Base-by-base conservation (phyloP, 92 coral and sea anemone species). In the Hydrozoanthus gracilis region DNA sequence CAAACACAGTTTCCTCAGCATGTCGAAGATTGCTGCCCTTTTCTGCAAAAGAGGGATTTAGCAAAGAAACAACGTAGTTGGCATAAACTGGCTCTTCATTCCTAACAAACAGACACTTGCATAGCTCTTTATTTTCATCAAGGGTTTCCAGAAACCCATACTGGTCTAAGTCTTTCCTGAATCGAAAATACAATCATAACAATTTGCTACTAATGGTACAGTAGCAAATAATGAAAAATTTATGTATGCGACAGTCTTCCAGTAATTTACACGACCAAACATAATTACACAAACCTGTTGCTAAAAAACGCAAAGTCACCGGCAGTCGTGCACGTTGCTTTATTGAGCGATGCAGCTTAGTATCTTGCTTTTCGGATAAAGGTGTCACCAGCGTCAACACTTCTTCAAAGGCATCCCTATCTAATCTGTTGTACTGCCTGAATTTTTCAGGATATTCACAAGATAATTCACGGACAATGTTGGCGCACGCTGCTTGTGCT, bases 11-110 rank as follows among this genome's bases (percentile, higher is more conserved):
- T 73, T 73, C 77, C 77, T 74, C 78, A 14, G 39, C 78, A n/a
- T n/a, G 18, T 60, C 78, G 10, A 8, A 6, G 78, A 45, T 48
- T 74, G 12, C 78, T 79, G 20, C 90, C 92, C 82, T 66, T 55
- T 88, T 92, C 88, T 15, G 95, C 84, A 78, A 83, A 90, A 51
- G 77, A 44, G 56, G 93, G 93, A 74, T 45, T 78, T 50, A 90
- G 47, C 74, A 91, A 90, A 73, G 95, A 87, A 17, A 90, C 86
- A 78, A 90, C 88, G 69, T 77, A 89, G 79, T 86, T 87, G 7
- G 95, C 92, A 77, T 89, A 92, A 15, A 78, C 92, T 55, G 79
- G 77, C 12, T 71, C 86, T 72, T 70, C 78, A 71, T 89, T 77
- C 55, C 79, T 84, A 51, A 89, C 86, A 77, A 89, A 89, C 7